These are phyloP conservation scores for Sinocyclocheilus anshuiensis DNA, from an alignment of 2,113 vertebrate genomes.

Conservation along the genomic window DNA sequence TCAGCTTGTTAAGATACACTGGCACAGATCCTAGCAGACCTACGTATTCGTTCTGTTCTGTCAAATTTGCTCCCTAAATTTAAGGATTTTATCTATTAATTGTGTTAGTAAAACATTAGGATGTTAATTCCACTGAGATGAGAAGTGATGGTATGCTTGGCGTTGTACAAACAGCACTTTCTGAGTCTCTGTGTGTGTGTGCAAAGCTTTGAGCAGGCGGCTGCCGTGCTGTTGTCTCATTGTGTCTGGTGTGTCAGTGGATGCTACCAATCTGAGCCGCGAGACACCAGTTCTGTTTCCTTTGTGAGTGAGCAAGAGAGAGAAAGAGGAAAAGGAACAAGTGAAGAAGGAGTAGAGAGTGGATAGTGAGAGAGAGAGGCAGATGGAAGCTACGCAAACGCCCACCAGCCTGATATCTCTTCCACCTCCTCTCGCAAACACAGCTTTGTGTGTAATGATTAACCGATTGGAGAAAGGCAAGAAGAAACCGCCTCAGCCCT, in stretches of 20 bases:
- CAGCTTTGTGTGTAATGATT: slow-evolving; percentile 60
- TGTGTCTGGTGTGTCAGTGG: slow-evolving; percentile 34
- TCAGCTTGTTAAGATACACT: not conserved
- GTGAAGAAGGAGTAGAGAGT: slow-evolving; percentile 10
- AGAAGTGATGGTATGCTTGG: slow-evolving; percentile 5
- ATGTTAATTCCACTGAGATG: not conserved
- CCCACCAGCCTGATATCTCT: slow-evolving; percentile 55
- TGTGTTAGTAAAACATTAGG: not conserved
- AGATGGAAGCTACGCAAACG: slow-evolving; percentile 65
- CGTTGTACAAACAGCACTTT: not conserved
- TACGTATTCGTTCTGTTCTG: not conserved
- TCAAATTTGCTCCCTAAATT: not conserved
- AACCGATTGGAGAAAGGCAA: not conserved
- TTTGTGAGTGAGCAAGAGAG: not conserved
- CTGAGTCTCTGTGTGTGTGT: not conserved
- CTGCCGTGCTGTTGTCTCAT: slow-evolving; percentile 16
- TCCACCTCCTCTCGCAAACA: slow-evolving; percentile 62
- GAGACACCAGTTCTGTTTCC: slow-evolving; percentile 30
- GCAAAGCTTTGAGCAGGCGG: slow-evolving; percentile 24
- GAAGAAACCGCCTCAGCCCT: slow-evolving; percentile 1
- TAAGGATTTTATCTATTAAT: not conserved
- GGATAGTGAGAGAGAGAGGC: slow-evolving; percentile 49
- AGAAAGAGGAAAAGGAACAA: slow-evolving; percentile 20
- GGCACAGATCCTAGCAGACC: not conserved
- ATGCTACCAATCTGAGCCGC: slow-evolving; percentile 31